phyloP scores from a whole-genome alignment of 2,797 vertebrate genomes.

The Hydrolagus colliei region DNA sequence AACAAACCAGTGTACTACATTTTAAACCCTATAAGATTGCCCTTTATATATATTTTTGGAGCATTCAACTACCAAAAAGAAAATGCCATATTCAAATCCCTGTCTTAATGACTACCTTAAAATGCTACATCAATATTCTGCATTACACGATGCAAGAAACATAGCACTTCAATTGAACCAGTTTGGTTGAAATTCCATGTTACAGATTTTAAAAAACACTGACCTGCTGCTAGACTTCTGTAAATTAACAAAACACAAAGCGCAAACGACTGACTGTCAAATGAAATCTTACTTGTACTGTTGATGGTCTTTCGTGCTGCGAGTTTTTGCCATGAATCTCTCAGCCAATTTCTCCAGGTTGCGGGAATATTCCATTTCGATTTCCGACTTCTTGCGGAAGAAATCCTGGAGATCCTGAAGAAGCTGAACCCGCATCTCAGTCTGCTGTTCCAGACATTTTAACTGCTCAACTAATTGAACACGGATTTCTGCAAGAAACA shows the following conservation, averaged over 20 bases:
- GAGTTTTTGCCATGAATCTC: conserved; percentile 97
- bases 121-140: too few relatives aligned
- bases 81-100: too few relatives aligned
- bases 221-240: not conserved
- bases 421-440: conserved; percentile 92
- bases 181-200: not conserved
- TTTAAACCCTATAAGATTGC: too few relatives aligned
- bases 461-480: conserved; percentile 93
- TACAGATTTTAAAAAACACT: not conserved
- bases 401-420: conserved; percentile 97
- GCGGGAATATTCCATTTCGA: conserved; percentile 94
- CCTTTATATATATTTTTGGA: too few relatives aligned
- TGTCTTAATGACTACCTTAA: not conserved
- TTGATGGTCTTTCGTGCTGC: conserved; percentile 95
- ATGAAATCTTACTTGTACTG: conserved; percentile 83
- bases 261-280: not conserved
- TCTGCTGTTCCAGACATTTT: conserved; percentile 97
- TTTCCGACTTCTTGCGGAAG: conserved; percentile 96
- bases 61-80: too few relatives aligned
- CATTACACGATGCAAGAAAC: not conserved
- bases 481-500: conserved; percentile 70
- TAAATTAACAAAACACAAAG: not conserved
- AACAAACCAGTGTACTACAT: too few relatives aligned
- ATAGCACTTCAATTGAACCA: not conserved
- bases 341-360: conserved; percentile 94